Evolutionary conservation across 64 coral and sea anemone species (phyloP).

Genomic region (Porites lutea): DNA sequence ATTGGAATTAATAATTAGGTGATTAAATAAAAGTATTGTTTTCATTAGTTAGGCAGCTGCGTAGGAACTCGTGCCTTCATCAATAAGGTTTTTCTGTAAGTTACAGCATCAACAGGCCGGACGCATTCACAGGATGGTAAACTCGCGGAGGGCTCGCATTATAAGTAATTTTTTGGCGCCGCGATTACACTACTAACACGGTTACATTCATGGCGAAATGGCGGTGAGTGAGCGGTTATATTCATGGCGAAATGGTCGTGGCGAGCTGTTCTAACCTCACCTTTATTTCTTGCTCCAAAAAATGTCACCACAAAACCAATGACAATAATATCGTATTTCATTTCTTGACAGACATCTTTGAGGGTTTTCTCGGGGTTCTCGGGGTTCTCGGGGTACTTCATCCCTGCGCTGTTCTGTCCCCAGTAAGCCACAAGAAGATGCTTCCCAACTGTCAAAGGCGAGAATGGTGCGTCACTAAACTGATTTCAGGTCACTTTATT

Average conservation of each 20-base stretch:
- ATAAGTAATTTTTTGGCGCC: no score
- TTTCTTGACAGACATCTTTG: not conserved
- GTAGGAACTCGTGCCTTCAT: no score
- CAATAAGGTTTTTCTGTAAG: not conserved
- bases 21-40: no score
- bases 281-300: not conserved
- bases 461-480: not conserved
- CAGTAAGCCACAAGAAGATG: conserved; percentile 31
- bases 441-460: not conserved
- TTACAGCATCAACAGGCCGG: not conserved
- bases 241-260: no score
- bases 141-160: no score
- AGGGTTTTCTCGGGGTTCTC: not conserved
- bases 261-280: not conserved
- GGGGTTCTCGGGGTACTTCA: not conserved
- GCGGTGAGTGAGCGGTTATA: no score
- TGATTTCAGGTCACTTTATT: no score
- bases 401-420: conserved; percentile 21
- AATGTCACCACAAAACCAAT: conserved; percentile 31
- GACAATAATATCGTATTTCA: conserved; percentile 13
- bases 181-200: no score
- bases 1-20: no score
- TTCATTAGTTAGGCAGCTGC: no score
- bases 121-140: no score
- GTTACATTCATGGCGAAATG: no score